These are phyloP conservation scores for Trochalopteron elliotii DNA, from an alignment of 2,113 vertebrate species.

Conservation along the genomic window DNA sequence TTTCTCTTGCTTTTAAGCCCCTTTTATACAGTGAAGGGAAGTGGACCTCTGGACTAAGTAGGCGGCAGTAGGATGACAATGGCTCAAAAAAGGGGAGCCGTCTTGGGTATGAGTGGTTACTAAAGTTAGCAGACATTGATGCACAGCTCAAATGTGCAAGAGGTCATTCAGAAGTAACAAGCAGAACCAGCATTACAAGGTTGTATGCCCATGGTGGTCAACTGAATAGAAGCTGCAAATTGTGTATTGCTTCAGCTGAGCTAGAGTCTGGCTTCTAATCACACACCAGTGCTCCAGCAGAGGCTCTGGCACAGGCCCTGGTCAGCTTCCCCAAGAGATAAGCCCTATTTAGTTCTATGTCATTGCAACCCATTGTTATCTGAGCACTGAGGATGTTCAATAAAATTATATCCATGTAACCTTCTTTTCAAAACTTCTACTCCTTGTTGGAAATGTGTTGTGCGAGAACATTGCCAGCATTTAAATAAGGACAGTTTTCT, in stretches of 20 bases:
- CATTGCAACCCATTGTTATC: background rate
- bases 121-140: background rate
- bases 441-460: background rate
- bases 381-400: background rate
- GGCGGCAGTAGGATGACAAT: background rate
- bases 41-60: background rate
- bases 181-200: background rate
- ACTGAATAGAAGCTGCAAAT: background rate
- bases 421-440: background rate
- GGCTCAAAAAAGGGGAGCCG: background rate
- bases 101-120: background rate
- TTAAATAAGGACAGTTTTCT: background rate
- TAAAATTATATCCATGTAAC: background rate
- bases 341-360: fast-evolving
- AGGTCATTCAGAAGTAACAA: background rate
- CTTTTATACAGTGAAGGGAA: background rate
- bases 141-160: background rate
- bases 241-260: background rate
- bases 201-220: background rate
- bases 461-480: background rate
- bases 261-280: background rate
- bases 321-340: background rate
- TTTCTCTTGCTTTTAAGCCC: background rate
- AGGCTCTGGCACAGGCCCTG: background rate
- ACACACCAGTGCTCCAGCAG: background rate